A percentile compares a stretch with the other conserved stretches of the same genome.
phyloP scores from a whole-genome alignment of 2,888 invertebrate genomes.

The Emmelina monodactyla region DNA sequence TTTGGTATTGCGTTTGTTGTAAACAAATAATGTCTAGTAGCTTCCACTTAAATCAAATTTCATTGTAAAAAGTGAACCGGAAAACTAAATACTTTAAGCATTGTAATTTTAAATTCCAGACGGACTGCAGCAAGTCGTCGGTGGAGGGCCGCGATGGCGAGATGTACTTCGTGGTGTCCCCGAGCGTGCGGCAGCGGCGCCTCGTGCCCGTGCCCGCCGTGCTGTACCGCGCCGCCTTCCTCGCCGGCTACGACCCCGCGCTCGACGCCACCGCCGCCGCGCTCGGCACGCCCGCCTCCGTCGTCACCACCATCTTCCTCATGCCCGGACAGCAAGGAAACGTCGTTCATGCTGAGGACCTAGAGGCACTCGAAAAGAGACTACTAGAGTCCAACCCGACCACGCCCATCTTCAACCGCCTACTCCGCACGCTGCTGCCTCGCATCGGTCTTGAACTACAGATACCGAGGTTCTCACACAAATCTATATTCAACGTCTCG shows the following conservation, averaged over 20 bases:
- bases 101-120: too few relatives aligned
- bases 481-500: conserved; percentile 83
- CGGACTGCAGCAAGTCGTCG: conserved; percentile 78
- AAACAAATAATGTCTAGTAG: too few relatives aligned
- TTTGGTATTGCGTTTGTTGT: too few relatives aligned
- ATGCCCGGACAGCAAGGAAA: conserved; percentile 89
- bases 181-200: conserved; percentile 79
- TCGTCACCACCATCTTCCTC: conserved; percentile 80
- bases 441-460: conserved; percentile 82
- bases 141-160: conserved; percentile 83
- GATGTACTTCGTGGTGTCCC: conserved; percentile 85
- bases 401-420: conserved; percentile 75
- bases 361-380: conserved; percentile 76
- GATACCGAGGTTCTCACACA: conserved; percentile 83
- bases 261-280: conserved; percentile 86
- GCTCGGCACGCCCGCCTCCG: conserved; percentile 73
- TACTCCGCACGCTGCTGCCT: conserved; percentile 77
- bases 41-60: too few relatives aligned
- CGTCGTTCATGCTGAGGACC: conserved; percentile 79
- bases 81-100: too few relatives aligned
- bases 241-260: conserved; percentile 85
- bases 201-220: conserved; percentile 85
- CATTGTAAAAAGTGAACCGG: too few relatives aligned
- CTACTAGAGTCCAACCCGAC: conserved; percentile 72
- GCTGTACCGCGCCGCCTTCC: conserved; percentile 77